Conservation (phyloP, 37 sponge, comb jelly and placozoan genomes). For the Spongilla lacustris region DNA sequence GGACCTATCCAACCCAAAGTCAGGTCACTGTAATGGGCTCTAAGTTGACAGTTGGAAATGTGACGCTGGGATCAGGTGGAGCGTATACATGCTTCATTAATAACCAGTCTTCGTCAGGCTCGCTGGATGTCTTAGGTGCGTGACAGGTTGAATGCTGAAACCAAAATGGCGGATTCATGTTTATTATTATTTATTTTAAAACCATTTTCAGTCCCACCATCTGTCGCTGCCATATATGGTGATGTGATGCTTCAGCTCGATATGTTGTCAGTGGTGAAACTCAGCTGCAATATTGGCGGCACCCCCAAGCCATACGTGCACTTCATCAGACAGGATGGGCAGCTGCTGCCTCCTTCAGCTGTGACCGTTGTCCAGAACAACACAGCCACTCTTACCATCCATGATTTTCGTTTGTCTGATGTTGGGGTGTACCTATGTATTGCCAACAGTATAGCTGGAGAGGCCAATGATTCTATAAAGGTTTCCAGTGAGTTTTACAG, state of each 20-base stretch:
- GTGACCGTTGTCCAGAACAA: not conserved
- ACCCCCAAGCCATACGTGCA: not conserved
- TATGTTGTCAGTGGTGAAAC: not conserved
- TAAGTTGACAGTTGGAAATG: slow-evolving; percentile 4
- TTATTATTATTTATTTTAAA: not conserved
- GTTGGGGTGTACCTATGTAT: slow-evolving; percentile 23
- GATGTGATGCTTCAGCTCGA: not conserved
- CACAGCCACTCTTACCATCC: slow-evolving; percentile 6
- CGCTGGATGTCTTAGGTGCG: not conserved
- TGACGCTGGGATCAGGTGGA: not conserved
- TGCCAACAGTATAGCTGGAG: slow-evolving; percentile 37
- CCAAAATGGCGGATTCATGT: not conserved
- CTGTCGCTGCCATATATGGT: not conserved
- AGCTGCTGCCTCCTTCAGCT: not conserved
- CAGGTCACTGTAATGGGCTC: not conserved
- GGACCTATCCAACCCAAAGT: slow-evolving; percentile 9
- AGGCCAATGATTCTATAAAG: not conserved
- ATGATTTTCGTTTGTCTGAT: not conserved
- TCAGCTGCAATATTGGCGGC: not conserved
- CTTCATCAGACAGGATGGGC: not conserved
- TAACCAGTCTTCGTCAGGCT: not conserved
- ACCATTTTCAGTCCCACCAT: not conserved
- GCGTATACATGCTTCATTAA: slow-evolving; percentile 19
- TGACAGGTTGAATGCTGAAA: not conserved
- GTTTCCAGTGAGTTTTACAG: not conserved